Conservation (phyloP, 2,113 vertebrate species). For the Oophaga pumilio region DNA sequence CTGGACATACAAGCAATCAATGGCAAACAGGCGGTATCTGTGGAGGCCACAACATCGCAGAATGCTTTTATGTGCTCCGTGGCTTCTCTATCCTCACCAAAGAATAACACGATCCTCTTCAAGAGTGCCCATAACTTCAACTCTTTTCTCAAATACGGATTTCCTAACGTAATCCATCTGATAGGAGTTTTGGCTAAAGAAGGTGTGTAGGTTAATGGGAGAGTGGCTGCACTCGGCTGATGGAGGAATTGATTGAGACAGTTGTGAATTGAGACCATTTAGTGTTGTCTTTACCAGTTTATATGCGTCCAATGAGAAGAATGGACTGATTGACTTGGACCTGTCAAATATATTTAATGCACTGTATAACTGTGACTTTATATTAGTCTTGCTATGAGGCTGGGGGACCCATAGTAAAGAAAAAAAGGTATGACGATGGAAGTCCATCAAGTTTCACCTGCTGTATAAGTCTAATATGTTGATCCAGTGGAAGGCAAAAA, state of each 20-base stretch:
- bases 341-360: too few species aligned
- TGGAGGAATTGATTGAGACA: not conserved
- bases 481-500: too few species aligned
- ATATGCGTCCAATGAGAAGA: too few species aligned
- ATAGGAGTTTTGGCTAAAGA: conserved; percentile 10
- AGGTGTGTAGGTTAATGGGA: not conserved
- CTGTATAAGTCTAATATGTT: too few species aligned
- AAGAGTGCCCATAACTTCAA: conserved; percentile 60
- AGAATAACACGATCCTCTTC: conserved; percentile 67
- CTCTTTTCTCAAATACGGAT: conserved; percentile 55
- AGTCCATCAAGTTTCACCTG: too few species aligned
- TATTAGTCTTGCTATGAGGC: too few species aligned
- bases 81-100: conserved; percentile 62
- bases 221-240: not conserved
- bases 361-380: too few species aligned
- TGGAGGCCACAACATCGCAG: conserved; percentile 66
- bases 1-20: conserved; percentile 58
- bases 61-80: conserved; percentile 67
- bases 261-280: not conserved
- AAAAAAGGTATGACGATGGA: too few species aligned
- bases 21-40: conserved; percentile 64
- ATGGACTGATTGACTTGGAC: too few species aligned
- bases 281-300: not conserved
- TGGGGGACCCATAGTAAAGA: too few species aligned
- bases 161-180: conserved; percentile 61